A percentile compares a stretch with the other conserved stretches of the same genome.
Evolutionary conservation across 2,113 vertebrate genomes (phyloP).

Genomic region (Zootoca vivipara): DNA sequence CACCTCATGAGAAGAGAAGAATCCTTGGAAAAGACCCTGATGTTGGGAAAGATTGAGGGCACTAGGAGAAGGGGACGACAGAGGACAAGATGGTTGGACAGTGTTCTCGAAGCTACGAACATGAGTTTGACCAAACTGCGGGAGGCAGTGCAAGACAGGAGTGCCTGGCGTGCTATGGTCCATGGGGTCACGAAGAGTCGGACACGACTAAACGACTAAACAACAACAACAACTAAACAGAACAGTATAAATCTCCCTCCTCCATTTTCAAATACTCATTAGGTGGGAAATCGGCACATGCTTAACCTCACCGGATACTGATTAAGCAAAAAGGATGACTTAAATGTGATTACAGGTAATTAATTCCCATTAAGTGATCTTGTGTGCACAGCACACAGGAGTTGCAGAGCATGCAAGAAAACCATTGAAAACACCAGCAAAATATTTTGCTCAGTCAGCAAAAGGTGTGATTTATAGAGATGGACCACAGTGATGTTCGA

Average conservation of each 20-base stretch:
- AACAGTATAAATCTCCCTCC: background rate
- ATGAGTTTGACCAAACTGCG: no score
- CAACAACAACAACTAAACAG: no score
- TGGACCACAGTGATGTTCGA: background rate
- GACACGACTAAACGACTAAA: no score
- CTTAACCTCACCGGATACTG: background rate
- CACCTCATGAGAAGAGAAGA: no score
- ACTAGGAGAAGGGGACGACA: no score
- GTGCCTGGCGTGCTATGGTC: no score
- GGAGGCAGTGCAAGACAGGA: no score
- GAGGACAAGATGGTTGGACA: no score
- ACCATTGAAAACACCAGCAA: background rate
- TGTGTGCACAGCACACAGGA: background rate
- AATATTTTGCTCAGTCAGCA: background rate
- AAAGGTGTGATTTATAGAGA: background rate
- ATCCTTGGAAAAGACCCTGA: no score
- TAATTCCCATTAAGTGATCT: background rate
- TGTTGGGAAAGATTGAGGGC: no score
- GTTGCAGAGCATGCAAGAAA: background rate
- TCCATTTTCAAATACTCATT: background rate
- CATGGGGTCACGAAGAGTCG: no score
- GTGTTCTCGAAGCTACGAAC: no score
- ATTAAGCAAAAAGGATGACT: background rate
- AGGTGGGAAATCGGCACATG: background rate
- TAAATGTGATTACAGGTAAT: background rate